These are phyloP conservation scores for Chelonus formosanus DNA, from an alignment of 2,888 invertebrate species.

Conservation along the genomic window DNA sequence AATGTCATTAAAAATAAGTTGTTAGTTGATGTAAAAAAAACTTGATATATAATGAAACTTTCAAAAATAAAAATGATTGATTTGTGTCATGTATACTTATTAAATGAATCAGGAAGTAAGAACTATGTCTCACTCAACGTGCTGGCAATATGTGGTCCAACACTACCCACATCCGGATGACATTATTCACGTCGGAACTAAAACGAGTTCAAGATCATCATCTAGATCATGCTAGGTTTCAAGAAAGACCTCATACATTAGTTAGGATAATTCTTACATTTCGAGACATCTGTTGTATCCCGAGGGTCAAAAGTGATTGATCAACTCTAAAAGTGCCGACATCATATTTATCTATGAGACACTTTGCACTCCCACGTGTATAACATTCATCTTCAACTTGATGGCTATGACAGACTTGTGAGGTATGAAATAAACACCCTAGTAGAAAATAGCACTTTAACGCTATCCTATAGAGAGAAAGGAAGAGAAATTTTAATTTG, in stretches of 20 bases:
- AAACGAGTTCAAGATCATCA: conserved; percentile 11
- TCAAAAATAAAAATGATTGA: no score
- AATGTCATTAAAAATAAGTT: no score
- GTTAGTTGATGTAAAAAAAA: no score
- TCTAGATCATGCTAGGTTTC: not conserved
- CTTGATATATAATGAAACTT: no score
- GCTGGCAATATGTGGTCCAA: conserved; percentile 11
- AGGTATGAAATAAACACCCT: not conserved
- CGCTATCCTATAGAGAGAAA: conserved; percentile 24
- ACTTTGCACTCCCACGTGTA: conserved; percentile 35
- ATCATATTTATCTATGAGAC: conserved; percentile 35
- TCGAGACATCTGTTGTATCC: conserved; percentile 5
- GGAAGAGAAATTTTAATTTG: conserved; percentile 2
- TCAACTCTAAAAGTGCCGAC: conserved; percentile 36
- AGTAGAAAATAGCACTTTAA: conserved; percentile 36
- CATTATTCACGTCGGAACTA: conserved; percentile 12
- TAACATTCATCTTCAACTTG: conserved; percentile 31
- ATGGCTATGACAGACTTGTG: conserved; percentile 30
- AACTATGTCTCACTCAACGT: conserved; percentile 8
- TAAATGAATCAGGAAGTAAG: not conserved
- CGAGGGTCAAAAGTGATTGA: conserved; percentile 29
- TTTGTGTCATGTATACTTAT: no score
- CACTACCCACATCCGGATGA: conserved; percentile 16
- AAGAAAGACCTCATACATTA: not conserved
- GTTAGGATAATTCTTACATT: conserved; percentile 10